Conservation (phyloP, 37 sponge, comb jelly and placozoan species). For the Lycopodina hypogea region DNA sequence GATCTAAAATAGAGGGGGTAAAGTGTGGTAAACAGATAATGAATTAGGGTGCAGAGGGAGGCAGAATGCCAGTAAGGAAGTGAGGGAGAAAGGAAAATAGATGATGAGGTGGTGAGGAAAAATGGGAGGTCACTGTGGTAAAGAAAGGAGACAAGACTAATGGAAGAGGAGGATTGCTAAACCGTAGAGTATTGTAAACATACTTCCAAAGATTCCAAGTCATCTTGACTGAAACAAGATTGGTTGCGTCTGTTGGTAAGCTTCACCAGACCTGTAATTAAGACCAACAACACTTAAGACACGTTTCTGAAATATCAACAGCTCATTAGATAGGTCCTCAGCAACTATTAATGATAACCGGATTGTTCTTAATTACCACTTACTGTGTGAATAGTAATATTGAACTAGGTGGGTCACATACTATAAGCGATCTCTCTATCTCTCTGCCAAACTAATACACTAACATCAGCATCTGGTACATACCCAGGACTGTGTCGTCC, state of each 20-base stretch:
- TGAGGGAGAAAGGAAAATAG: no score
- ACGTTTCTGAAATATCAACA: no score
- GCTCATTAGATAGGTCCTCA: no score
- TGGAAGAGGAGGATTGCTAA: not conserved
- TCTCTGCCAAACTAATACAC: not conserved
- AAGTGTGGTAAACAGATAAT: no score
- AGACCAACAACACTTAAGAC: not conserved
- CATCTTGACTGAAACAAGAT: slow-evolving; percentile 60
- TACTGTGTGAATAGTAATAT: no score
- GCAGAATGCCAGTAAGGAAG: no score
- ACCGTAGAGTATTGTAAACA: not conserved
- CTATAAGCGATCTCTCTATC: not conserved
- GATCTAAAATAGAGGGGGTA: slow-evolving; percentile 33
- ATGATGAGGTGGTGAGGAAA: no score
- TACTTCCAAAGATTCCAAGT: slow-evolving; percentile 77
- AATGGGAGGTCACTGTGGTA: not conserved
- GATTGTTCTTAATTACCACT: no score
- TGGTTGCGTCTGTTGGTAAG: slow-evolving; percentile 74
- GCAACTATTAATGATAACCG: no score
- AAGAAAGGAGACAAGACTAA: not conserved
- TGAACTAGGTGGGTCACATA: no score
- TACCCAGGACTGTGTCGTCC: slow-evolving; percentile 57
- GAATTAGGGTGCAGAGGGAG: no score
- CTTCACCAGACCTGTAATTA: slow-evolving; percentile 71
- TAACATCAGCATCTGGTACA: not conserved